Conservation (phyloP, 2,888 invertebrate species). For the Adelognathus sp. region DNA sequence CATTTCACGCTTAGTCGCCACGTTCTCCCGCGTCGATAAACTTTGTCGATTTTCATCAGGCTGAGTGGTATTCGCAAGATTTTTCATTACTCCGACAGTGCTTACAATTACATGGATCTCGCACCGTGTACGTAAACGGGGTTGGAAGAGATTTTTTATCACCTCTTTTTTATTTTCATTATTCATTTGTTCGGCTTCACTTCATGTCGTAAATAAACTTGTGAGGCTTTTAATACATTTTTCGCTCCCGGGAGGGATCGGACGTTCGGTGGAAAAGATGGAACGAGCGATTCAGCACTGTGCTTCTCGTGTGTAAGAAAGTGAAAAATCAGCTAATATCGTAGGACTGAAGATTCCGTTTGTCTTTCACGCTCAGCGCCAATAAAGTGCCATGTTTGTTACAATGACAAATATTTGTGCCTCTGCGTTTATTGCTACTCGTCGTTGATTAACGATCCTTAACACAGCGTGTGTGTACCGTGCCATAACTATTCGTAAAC, state of each 20-base stretch:
- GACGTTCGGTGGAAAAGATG: not conserved
- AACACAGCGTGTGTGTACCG: not conserved
- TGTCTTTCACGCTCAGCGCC: too few relatives aligned
- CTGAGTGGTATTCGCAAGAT: conserved; percentile 3
- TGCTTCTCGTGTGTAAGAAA: not conserved
- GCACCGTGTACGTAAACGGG: too few relatives aligned
- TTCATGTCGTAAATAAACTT: not conserved
- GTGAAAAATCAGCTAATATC: too few relatives aligned
- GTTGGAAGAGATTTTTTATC: too few relatives aligned
- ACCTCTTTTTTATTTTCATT: not conserved
- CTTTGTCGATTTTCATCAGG: conserved; percentile 19
- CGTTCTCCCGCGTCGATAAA: not conserved
- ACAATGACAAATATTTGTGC: too few relatives aligned
- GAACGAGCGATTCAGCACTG: not conserved
- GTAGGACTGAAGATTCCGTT: too few relatives aligned
- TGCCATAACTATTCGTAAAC: not conserved
- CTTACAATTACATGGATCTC: not conserved
- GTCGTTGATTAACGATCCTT: too few relatives aligned
- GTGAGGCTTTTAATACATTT: not conserved
- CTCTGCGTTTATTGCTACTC: too few relatives aligned
- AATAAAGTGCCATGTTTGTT: too few relatives aligned
- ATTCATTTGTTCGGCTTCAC: not conserved
- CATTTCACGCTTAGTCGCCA: not conserved
- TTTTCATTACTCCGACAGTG: not conserved
- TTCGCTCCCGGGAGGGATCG: not conserved